Conservation (phyloP, 2,797 vertebrate genomes). For the Podarcis lilfordi region DNA sequence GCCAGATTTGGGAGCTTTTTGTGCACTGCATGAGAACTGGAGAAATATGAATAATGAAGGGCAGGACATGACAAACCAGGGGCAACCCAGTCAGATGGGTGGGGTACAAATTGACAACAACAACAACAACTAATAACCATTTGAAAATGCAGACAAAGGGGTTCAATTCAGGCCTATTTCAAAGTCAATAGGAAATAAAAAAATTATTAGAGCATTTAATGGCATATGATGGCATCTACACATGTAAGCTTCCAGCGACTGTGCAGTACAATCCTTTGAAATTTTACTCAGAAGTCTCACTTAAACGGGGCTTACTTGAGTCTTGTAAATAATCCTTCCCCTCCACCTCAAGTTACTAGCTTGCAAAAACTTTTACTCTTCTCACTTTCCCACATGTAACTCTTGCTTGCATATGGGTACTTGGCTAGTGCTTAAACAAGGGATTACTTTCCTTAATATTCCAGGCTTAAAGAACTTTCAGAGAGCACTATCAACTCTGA, state of each 20-base stretch:
- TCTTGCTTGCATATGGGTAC: too few species aligned
- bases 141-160: too few species aligned
- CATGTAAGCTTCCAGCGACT: not conserved
- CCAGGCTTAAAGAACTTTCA: not conserved
- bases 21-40: not conserved
- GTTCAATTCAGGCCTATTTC: too few species aligned
- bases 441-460: not conserved
- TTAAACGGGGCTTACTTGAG: not conserved
- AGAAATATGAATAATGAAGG: not conserved
- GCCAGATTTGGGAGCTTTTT: not conserved
- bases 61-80: not conserved
- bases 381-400: too few species aligned
- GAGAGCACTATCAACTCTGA: not conserved
- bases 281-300: not conserved
- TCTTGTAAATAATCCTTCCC: not conserved
- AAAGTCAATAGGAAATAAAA: not conserved
- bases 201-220: not conserved
- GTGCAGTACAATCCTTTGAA: not conserved
- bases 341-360: too few species aligned
- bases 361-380: too few species aligned
- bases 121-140: not conserved
- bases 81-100: too few species aligned
- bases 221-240: not conserved
- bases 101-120: too few species aligned
- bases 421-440: too few species aligned